These are phyloP conservation scores for Cyphomyrus plagiostoma DNA, from an alignment of 2,113 vertebrate species.

Conservation along the genomic window DNA sequence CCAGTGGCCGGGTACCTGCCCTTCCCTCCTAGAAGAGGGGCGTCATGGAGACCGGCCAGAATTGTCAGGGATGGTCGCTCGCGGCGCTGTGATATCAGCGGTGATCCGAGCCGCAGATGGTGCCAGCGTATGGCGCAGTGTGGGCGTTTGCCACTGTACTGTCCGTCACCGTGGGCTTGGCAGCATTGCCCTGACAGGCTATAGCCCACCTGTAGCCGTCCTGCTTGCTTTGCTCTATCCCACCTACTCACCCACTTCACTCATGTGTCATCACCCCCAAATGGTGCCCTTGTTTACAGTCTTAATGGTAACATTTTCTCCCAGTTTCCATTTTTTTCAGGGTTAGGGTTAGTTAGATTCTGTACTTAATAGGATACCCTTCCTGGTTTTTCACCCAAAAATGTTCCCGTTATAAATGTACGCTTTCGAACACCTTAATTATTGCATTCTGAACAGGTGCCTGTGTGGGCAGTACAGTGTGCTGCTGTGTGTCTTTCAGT, in stretches of 20 bases:
- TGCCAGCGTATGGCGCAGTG: slow-evolving; percentile 10
- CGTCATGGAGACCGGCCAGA: not conserved
- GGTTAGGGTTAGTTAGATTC: not conserved
- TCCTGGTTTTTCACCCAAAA: not conserved
- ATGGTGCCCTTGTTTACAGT: not conserved
- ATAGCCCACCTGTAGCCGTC: not conserved
- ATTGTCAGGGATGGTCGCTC: slow-evolving; percentile 1
- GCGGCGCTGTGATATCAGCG: slow-evolving; percentile 11
- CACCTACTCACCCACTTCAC: not conserved
- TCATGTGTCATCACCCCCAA: not conserved
- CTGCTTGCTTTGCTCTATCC: not conserved
- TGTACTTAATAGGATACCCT: not conserved
- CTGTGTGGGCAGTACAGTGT: not conserved
- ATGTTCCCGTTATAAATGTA: not conserved
- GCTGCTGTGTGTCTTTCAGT: not conserved
- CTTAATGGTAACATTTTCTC: not conserved
- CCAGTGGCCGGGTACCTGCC: not conserved
- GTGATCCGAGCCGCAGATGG: slow-evolving; percentile 13
- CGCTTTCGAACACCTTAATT: not conserved
- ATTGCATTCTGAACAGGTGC: not conserved
- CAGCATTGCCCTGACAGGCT: not conserved
- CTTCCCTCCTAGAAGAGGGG: not conserved
- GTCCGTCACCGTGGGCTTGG: not conserved
- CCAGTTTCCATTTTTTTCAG: not conserved
- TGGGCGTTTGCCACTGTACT: not conserved